Percentiles rank a stretch among this genome's conserved stretches.
Evolutionary conservation across 2,113 vertebrate species (phyloP).

Genomic region (Chauna torquata): DNA sequence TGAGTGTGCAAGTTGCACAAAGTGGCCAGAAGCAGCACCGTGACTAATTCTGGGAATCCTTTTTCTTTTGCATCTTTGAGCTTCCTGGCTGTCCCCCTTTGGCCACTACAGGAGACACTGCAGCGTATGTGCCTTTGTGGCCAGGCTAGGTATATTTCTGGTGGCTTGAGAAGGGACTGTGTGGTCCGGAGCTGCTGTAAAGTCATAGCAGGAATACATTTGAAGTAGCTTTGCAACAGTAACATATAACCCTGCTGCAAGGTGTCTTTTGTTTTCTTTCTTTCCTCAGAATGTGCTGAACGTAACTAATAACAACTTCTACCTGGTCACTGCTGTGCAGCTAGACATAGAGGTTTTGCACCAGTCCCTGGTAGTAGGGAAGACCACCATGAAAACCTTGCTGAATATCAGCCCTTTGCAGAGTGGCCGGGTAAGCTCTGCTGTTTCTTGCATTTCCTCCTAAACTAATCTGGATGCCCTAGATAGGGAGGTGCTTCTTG

Average conservation of each 20-base stretch:
- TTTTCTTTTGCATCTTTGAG: neutral
- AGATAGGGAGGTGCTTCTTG: neutral
- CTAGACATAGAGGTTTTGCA: constrained; percentile 81
- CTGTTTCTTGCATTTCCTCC: neutral
- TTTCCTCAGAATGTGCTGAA: constrained; percentile 81
- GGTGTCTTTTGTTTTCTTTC: neutral
- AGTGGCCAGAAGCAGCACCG: neutral
- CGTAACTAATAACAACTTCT: constrained; percentile 86
- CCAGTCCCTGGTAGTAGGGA: constrained; percentile 72
- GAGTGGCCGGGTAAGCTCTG: constrained; percentile 74
- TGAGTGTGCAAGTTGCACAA: accelerated
- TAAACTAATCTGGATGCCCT: neutral
- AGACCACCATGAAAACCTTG: constrained; percentile 66
- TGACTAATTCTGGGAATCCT: neutral
- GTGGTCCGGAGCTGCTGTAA: neutral
- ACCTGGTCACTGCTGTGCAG: constrained; percentile 70
- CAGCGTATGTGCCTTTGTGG: accelerated
- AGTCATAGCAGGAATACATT: neutral
- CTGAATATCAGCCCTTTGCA: constrained; percentile 72
- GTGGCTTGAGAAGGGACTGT: neutral
- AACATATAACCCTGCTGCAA: neutral
- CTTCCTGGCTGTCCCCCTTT: neutral
- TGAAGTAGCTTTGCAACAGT: neutral
- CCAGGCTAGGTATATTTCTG: neutral
- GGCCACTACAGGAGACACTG: neutral